Evolutionary conservation across 2,113 vertebrate species (phyloP), one percentile per base, ranked within the genome.

Genomic region (Megaceryle maxima): DNA sequence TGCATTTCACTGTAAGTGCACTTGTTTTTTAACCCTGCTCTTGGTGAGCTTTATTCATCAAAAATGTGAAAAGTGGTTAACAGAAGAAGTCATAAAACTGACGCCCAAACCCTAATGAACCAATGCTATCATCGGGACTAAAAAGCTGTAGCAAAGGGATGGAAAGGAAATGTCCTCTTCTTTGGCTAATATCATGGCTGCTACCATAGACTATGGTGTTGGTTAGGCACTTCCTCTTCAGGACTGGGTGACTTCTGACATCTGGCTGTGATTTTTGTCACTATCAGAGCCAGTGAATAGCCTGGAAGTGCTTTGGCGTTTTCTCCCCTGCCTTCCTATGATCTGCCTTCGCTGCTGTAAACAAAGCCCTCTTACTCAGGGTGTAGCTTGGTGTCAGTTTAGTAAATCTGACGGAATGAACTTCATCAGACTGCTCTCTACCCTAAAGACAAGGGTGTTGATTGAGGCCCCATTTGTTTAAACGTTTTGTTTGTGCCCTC

Each of bases 231-330:
- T 7, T 31, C 13, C 2, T 67, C 66, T 60, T 67, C 43, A 83
- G 63, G 75, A 20, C 0, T 12, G 46, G 63, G 59, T 92, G 76
- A 89, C 68, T 59, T 84, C 31, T 77, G 78, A 92, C 88, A 93
- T 81, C 83, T 95, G 90, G 24, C 59, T 86, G 44, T 92, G 76
- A 90, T 88, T 93, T 51, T 94, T 68, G 93, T 88, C 80, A 75
- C 22, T 26, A 63, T 74, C 9, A 1, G 68, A 86, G 64, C 35
- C 46, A 86, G 16, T 75, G 68, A 83, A 44, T 46, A 62, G 46
- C 39, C 35, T 93, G 56, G 37, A 92, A 88, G 46, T 79, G 53
- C 73, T 88, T 44, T 50, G 56, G 50, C 19, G 3, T 60, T 88
- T 88, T 88, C 75, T 82, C 18, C 29, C 29, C 41, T 92, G 72